Evolutionary conservation across 2,888 invertebrate species (phyloP).

Genomic region (Monochamus alternatus): DNA sequence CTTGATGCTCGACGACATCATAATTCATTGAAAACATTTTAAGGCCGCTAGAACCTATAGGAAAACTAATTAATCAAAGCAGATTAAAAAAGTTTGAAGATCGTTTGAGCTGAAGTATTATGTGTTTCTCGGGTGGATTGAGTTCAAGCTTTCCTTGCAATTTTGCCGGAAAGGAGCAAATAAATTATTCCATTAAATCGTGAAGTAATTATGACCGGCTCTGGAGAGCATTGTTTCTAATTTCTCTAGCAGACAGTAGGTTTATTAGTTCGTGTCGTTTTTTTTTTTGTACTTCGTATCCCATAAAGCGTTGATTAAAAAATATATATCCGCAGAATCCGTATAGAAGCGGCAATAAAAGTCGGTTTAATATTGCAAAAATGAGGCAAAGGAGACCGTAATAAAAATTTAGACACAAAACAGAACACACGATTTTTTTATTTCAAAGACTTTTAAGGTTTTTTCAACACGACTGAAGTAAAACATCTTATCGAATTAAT

Average conservation of each 20-base stretch:
- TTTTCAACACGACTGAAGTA: too few species aligned
- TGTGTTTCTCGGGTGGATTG: slow-evolving; percentile 51
- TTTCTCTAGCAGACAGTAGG: slow-evolving; percentile 11
- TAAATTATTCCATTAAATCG: slow-evolving; percentile 48
- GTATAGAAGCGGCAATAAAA: too few species aligned
- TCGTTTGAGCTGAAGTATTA: slow-evolving; percentile 45
- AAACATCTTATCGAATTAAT: too few species aligned
- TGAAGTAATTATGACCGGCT: slow-evolving; percentile 34
- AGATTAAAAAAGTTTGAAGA: slow-evolving; percentile 58
- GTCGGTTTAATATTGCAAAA: too few species aligned
- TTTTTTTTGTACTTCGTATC: not conserved
- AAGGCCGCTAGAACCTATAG: slow-evolving; percentile 50
- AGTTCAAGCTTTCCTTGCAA: slow-evolving; percentile 42
- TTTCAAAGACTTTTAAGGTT: too few species aligned
- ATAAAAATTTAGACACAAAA: too few species aligned
- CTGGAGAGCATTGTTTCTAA: slow-evolving; percentile 6
- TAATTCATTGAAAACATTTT: slow-evolving; percentile 56
- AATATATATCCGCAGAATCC: not conserved
- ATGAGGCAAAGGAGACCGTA: too few species aligned
- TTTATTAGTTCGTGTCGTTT: not conserved
- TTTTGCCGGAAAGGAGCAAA: slow-evolving; percentile 37
- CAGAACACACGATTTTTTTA: too few species aligned
- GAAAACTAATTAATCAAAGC: slow-evolving; percentile 60
- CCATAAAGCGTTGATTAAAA: not conserved
- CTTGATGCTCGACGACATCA: slow-evolving; percentile 46